phyloP scores from a whole-genome alignment of 2,113 vertebrate genomes.

The Talpa occidentalis region DNA sequence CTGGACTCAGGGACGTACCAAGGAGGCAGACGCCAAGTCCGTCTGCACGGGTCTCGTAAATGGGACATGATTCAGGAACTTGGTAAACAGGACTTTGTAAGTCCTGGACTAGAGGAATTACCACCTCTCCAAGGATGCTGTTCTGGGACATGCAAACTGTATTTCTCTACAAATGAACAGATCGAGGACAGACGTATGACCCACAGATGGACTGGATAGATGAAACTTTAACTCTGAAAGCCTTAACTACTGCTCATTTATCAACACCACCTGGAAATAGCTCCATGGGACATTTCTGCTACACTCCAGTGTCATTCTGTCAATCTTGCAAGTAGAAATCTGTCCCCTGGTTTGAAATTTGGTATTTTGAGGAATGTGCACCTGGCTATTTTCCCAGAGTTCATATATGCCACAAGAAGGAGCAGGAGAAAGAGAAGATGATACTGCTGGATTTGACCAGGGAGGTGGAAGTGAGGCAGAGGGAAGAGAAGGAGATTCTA shows the following conservation, averaged over 20 bases:
- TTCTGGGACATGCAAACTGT: not conserved
- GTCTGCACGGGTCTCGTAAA: not conserved
- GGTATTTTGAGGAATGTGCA: not conserved
- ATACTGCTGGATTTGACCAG: not conserved
- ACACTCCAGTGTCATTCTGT: not conserved
- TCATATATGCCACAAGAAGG: not conserved
- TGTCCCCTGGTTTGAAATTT: not conserved
- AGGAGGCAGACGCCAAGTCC: not conserved
- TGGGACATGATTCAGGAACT: not conserved
- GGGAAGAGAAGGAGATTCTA: not conserved
- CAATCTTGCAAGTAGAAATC: not conserved
- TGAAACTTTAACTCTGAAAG: not conserved
- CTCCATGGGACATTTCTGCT: not conserved
- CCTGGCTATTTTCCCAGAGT: not conserved
- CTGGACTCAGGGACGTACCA: accelerated
- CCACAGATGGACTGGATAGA: not conserved
- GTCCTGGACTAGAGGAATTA: not conserved
- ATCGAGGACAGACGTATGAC: not conserved
- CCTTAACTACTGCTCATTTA: not conserved
- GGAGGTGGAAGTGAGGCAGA: not conserved
- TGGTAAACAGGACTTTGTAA: not conserved
- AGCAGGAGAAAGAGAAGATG: not conserved
- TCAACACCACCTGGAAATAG: not conserved
- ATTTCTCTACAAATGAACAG: not conserved
- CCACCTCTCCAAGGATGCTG: not conserved